A percentile compares a stretch with the other conserved stretches of the same genome.
Conservation (phyloP, 1,140 invertebrate genomes). For the Heterodera carotae region DNA sequence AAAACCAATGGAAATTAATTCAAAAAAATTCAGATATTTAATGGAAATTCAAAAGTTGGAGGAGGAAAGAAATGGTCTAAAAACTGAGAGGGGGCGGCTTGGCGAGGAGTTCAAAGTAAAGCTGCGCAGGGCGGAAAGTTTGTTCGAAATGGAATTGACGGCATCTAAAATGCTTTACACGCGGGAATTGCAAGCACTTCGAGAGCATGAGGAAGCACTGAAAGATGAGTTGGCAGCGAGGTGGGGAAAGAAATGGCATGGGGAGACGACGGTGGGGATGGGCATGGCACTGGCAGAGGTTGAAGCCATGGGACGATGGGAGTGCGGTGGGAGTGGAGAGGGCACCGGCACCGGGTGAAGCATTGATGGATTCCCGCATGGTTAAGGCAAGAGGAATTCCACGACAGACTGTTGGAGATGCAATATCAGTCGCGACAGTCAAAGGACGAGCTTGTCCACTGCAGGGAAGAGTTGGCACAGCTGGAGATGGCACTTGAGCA, state of each 20-base stretch:
- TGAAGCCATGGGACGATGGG: too few relatives aligned
- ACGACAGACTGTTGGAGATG: constrained; percentile 61
- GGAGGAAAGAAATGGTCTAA: constrained; percentile 61
- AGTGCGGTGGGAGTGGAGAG: not conserved
- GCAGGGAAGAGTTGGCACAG: constrained; percentile 55
- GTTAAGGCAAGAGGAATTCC: constrained; percentile 64
- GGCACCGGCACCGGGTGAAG: not conserved
- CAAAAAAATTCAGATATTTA: constrained; percentile 49
- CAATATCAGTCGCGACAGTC: constrained; percentile 58
- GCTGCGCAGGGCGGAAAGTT: constrained; percentile 58
- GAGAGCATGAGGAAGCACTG: constrained; percentile 64
- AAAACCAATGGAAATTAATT: constrained; percentile 1
- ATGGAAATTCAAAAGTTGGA: constrained; percentile 63
- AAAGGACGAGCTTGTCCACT: constrained; percentile 56
- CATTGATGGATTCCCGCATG: too few relatives aligned
- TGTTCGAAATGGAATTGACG: constrained; percentile 54
- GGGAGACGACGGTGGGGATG: not conserved
- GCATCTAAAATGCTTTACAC: constrained; percentile 63
- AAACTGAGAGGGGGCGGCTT: constrained; percentile 59
- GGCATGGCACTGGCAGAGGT: too few relatives aligned
- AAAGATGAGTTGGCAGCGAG: constrained; percentile 62
- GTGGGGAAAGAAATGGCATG: constrained; percentile 19
- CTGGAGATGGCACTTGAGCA: constrained; percentile 57
- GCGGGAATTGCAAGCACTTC: constrained; percentile 57
- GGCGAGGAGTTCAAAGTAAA: constrained; percentile 65